Base-by-base conservation (phyloP, 2,797 vertebrate species). In the Rhinoraja longicauda region DNA sequence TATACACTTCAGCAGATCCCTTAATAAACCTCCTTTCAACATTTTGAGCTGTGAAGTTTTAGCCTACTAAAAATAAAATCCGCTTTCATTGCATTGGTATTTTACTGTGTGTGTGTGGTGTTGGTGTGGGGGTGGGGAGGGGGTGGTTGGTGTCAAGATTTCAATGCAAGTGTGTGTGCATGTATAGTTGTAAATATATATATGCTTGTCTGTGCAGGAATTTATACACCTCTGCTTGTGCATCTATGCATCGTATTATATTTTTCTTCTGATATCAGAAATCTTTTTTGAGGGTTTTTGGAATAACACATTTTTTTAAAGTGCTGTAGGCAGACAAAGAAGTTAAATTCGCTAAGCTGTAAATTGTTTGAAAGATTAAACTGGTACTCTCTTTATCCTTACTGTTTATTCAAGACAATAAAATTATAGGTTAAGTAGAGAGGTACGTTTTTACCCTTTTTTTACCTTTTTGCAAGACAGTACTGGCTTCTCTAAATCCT, bases 341-440 rank as follows among this genome's bases (percentile, higher is more conserved):
- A 94, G 95, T 39, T 95, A 95, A 94, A 95, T 94, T 90, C 92
- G 93, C 67, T 57, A 94, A 93, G 94, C 93, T 93, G 93, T 94
- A 94, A 95, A 95, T 95, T 94, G 95, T 95, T 95, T 95, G 94
- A 94, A 95, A 95, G 93, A 94, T 95, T 94, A 94, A 97, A 75
- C 39, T 70, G 96, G 96, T 96, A 97, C 96, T 97, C 95, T 96
- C 95, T 96, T 95, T 94, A 93, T 94, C 96, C 96, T 96, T 96
- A 95, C 96, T 95, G 86, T 96, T 93, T 94, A 96, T 97, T 97
- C 97, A 95, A 97, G 98, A 98, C 98, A 98, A 97, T 97, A 98
- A 98, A 98, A 98, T 98, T 98, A 97, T 97, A 98, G 97, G 97
- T 98, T 98, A 98, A 98, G 97, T 98, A 97, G 96, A 97, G 97